Evolutionary conservation across 2,113 vertebrate genomes (phyloP).

Genomic region (Thamnaconus septentrionalis): DNA sequence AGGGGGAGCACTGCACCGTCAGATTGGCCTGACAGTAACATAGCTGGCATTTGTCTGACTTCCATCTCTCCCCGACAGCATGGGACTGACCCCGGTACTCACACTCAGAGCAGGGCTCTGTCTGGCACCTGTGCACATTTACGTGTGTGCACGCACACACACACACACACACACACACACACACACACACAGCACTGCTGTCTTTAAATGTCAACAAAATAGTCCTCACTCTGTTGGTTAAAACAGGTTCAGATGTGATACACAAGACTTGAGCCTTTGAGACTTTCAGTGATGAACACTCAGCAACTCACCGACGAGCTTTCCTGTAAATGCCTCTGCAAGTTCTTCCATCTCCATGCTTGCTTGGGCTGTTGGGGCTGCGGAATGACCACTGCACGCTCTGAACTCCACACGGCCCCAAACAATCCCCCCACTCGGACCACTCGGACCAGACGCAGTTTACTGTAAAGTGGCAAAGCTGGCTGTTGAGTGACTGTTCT

Average conservation of each 20-base stretch:
- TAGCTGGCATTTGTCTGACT: constrained; percentile 73
- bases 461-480: constrained; percentile 66
- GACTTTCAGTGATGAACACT: background rate
- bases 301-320: constrained; percentile 79
- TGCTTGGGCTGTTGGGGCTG: constrained; percentile 85
- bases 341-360: constrained; percentile 70
- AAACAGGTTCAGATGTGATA: too few species aligned
- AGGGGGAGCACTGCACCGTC: constrained; percentile 74
- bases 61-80: constrained; percentile 81
- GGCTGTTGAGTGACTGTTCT: background rate
- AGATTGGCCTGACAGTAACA: constrained; percentile 82
- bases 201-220: too few species aligned
- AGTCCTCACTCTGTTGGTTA: too few species aligned
- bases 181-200: too few species aligned
- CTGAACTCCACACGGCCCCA: constrained; percentile 85
- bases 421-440: constrained; percentile 87
- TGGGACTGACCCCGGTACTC: constrained; percentile 70
- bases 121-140: constrained; percentile 79
- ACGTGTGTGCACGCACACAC: constrained; percentile 40
- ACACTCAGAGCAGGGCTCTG: constrained; percentile 79
- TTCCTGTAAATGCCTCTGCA: constrained; percentile 88
- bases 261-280: background rate
- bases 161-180: background rate
- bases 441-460: constrained; percentile 89
- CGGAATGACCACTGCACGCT: constrained; percentile 93